phyloP scores from a whole-genome alignment of 2,888 invertebrate genomes.

The Agrochola lota region DNA sequence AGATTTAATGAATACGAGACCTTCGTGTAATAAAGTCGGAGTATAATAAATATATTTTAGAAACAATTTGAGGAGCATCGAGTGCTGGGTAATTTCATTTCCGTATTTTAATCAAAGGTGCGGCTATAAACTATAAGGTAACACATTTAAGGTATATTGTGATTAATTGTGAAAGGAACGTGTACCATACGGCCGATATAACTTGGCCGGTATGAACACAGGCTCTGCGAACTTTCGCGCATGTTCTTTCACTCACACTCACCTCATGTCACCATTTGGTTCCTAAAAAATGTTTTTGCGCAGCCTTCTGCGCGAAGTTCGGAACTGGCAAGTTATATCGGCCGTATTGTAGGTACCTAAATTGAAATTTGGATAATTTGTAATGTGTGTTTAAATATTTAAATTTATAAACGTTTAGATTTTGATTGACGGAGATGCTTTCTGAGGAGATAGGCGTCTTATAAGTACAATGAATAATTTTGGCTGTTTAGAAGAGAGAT shows the following conservation, averaged over 20 bases:
- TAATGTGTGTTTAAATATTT: slow-evolving; percentile 31
- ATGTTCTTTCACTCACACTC: too few species aligned
- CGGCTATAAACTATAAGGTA: slow-evolving; percentile 62
- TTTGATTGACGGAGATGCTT: slow-evolving; percentile 13
- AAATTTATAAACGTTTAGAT: slow-evolving; percentile 26
- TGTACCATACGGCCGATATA: not conserved
- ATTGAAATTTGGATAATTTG: slow-evolving; percentile 57
- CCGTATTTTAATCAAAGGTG: slow-evolving; percentile 67
- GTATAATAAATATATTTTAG: slow-evolving; percentile 63
- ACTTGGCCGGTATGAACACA: too few species aligned
- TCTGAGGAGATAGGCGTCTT: not conserved
- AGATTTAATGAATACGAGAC: slow-evolving; percentile 53
- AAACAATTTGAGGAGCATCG: slow-evolving; percentile 65
- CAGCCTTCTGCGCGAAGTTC: too few species aligned
- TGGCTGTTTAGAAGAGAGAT: not conserved
- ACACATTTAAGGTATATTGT: slow-evolving; percentile 56
- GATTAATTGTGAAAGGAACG: slow-evolving; percentile 35
- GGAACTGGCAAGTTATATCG: too few species aligned
- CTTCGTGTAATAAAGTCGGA: slow-evolving; percentile 54
- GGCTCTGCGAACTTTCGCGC: too few species aligned
- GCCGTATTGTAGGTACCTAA: not conserved
- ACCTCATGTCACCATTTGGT: too few species aligned
- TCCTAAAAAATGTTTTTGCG: too few species aligned
- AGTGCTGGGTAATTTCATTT: slow-evolving; percentile 63
- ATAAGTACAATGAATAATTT: too few species aligned